Evolutionary conservation across 2,888 invertebrate genomes (phyloP), one percentile per base, ranked within the genome.

Genomic region (Chloroclysta siterata): DNA sequence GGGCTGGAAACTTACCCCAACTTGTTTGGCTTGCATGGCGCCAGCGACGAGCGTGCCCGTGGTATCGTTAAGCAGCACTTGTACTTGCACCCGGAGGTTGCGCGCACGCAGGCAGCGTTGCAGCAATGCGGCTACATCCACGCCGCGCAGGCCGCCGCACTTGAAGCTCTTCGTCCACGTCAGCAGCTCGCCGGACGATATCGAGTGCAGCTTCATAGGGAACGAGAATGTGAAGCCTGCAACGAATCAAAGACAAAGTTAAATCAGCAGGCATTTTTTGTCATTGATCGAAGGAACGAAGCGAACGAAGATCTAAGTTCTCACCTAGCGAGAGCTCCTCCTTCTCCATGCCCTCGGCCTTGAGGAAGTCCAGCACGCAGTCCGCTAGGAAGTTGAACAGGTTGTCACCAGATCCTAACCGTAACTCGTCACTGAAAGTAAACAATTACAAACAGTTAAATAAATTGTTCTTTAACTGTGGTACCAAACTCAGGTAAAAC

Each of bases 131-230:
- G 96, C 97, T 39, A 95, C 95, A 85, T 97, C 97, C 73, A 95
- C 89, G 66, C 93, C 90, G 53, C 93, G 94, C 71, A 96, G 95
- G 64, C 96, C 96, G 22, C 95, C 93, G 83, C 96, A 96, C 72
- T 95, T 96, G 86, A 97, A 97, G 65, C 95, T 95, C 89, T 97
- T 97, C 0, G 97, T 97, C 97, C 97, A 97, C n/a, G 96, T 96
- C 14, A 95, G 94, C 70, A 97, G 93, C 72, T 95, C 93, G n/a
- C 96, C 97, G 10, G 94, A 94, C 66, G 95, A 94, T 65, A 97
- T 90, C 48, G 95, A 95, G 77, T 95, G 94, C 80, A 97, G 97
- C 69, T 93, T 93, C 94, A 97, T 96, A 6, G 97, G 97, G 85
- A 97, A 97, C 36, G 97, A 97, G 88, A 97, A 97, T 1, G 97